Evolutionary conservation across 2,888 invertebrate genomes (phyloP).

Genomic region (Scrobipalpa atriplicella): DNA sequence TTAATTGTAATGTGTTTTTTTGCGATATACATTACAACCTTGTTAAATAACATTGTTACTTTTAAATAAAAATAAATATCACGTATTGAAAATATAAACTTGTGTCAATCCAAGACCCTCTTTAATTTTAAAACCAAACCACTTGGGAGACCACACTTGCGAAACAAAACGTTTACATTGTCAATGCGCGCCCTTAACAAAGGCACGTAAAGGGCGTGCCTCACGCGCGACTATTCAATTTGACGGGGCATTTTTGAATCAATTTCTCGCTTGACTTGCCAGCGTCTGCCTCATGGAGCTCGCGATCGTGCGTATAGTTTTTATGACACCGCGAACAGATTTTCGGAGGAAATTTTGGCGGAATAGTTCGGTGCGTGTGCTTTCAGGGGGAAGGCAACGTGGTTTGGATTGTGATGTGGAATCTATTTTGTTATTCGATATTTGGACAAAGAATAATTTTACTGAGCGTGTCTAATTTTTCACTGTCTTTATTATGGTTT

Average conservation of each 20-base stretch:
- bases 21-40: background rate
- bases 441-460: too few relatives aligned
- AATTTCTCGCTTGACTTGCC: slow-evolving; percentile 56
- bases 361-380: slow-evolving; percentile 7
- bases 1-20: too few relatives aligned
- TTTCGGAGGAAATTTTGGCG: slow-evolving; percentile 23
- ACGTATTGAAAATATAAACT: background rate
- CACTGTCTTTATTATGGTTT: too few relatives aligned
- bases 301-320: slow-evolving; percentile 56
- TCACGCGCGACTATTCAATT: slow-evolving; percentile 56
- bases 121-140: background rate
- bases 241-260: slow-evolving; percentile 63
- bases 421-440: background rate
- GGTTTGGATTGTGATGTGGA: slow-evolving; percentile 3
- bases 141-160: background rate
- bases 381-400: slow-evolving; percentile 5
- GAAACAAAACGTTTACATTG: slow-evolving; percentile 25
- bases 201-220: slow-evolving; percentile 45
- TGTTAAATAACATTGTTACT: background rate
- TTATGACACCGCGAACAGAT: slow-evolving; percentile 48
- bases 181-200: slow-evolving; percentile 17
- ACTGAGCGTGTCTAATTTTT: too few relatives aligned
- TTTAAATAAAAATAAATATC: too few relatives aligned
- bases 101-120: background rate
- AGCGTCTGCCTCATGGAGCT: slow-evolving; percentile 51